These are phyloP conservation scores for Tenthredo distinguenda DNA, from an alignment of 2,888 invertebrate species.

Conservation along the genomic window DNA sequence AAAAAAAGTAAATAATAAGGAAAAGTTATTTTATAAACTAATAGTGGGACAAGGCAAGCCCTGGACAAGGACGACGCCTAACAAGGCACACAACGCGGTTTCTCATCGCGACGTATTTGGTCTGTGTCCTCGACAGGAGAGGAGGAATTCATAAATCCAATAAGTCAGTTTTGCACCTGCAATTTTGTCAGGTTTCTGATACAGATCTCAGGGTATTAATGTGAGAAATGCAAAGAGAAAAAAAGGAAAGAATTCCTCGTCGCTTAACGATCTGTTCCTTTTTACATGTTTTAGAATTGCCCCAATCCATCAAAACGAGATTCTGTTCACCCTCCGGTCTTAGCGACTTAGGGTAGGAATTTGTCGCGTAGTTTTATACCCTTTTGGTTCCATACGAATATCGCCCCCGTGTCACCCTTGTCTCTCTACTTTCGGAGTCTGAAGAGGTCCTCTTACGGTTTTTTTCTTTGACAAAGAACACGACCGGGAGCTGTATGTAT, in stretches of 20 bases:
- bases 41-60: slow-evolving; percentile 30
- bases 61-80: slow-evolving; percentile 36
- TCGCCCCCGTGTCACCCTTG: slow-evolving; percentile 9
- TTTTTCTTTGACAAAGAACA: slow-evolving; percentile 5
- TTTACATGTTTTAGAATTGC: background rate
- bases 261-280: background rate
- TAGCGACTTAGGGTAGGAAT: background rate
- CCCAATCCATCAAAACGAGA: background rate
- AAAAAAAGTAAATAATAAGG: background rate
- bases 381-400: background rate
- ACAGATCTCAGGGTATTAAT: background rate
- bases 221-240: background rate
- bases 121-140: slow-evolving; percentile 8
- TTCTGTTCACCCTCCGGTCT: background rate
- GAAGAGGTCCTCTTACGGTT: slow-evolving; percentile 17
- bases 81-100: background rate
- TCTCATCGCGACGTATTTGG: slow-evolving; percentile 37
- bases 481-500: background rate
- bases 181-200: background rate
- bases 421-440: slow-evolving; percentile 33
- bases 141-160: slow-evolving; percentile 29
- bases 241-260: background rate
- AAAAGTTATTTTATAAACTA: background rate
- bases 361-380: background rate
- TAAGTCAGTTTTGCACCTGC: slow-evolving; percentile 11